Conservation (phyloP, 2,888 invertebrate genomes). For the Cataglyphis livida region DNA sequence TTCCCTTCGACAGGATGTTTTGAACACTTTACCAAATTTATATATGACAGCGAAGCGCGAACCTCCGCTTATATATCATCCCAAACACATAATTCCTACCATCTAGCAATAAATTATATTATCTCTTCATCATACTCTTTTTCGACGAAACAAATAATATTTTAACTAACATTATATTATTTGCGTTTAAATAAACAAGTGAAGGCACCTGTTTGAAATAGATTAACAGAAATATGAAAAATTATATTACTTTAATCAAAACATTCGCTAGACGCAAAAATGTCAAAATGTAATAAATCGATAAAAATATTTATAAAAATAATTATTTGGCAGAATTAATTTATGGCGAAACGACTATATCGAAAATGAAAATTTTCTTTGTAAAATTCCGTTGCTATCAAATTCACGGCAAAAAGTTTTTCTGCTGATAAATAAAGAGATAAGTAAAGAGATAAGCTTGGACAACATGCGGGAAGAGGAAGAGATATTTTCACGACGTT, state of each 20-base stretch:
- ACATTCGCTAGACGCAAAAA: no score
- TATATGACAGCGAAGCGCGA: slow-evolving; percentile 3
- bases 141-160: not conserved
- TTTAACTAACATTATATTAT: not conserved
- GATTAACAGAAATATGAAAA: not conserved
- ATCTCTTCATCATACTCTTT: not conserved
- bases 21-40: slow-evolving; percentile 41
- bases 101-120: not conserved
- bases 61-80: not conserved
- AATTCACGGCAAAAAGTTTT: slow-evolving; percentile 30
- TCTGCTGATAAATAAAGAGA: slow-evolving; percentile 31
- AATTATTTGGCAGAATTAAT: slow-evolving; percentile 15
- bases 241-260: not conserved
- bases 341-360: not conserved
- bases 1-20: slow-evolving; percentile 32
- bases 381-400: not conserved
- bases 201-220: not conserved
- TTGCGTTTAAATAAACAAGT: not conserved
- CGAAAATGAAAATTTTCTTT: not conserved
- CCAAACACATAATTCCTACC: not conserved
- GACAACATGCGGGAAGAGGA: slow-evolving; percentile 5
- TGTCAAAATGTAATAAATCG: not conserved
- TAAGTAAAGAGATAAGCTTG: slow-evolving; percentile 46
- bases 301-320: not conserved
- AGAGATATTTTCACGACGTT: slow-evolving; percentile 18